Evolutionary conservation across 2,888 invertebrate species (phyloP), one percentile per base, ranked within the genome.

Genomic region (Brachylomia viminalis): DNA sequence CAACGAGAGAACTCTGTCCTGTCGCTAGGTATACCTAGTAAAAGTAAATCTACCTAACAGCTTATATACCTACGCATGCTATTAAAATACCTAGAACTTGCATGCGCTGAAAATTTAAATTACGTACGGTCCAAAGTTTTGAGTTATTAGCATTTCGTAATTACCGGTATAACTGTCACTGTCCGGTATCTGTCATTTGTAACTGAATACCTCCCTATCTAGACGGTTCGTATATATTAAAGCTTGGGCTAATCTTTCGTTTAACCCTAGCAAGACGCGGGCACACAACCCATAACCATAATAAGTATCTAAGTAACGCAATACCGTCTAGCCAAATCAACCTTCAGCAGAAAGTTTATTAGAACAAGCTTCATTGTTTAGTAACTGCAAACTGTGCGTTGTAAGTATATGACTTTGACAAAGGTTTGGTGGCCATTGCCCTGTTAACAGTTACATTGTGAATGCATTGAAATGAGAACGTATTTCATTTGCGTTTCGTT

Each of bases 391-490:
- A 61, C 64, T 83, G 49, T 52, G 1, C 10, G 10, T 10, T 77
- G 72, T n/a, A 82, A 70, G 65, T 66, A 69, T 47, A 75, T 42
- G 86, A 85, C 81, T 77, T 86, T 87, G 75, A 74, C 59, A 77
- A 83, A 86, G 86, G 77, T 83, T 77, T 68, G 47, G 52, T 61
- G 87, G 75, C 17, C 81, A 70, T 71, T 86, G 77, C 81, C 75
- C 73, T 69, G 73, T 75, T 62, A 72, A 54, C 70, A 45, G 42
- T 42, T 61, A 17, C 45, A 61, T 64, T 75, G 59, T 76, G 42
- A 23, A 58, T 38, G 74, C 56, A 75, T 85, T 62, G 72, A 65
- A 68, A 75, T 58, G 56, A 69, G 27, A 33, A 72, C 56, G 66
- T 69, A 73, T 75, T 73, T 73, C 52, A 66, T 84, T 69, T 64